A percentile compares a stretch with the other conserved stretches of the same genome.
Evolutionary conservation across 2,113 vertebrate species (phyloP).

Genomic region (Larimichthys polyactis): DNA sequence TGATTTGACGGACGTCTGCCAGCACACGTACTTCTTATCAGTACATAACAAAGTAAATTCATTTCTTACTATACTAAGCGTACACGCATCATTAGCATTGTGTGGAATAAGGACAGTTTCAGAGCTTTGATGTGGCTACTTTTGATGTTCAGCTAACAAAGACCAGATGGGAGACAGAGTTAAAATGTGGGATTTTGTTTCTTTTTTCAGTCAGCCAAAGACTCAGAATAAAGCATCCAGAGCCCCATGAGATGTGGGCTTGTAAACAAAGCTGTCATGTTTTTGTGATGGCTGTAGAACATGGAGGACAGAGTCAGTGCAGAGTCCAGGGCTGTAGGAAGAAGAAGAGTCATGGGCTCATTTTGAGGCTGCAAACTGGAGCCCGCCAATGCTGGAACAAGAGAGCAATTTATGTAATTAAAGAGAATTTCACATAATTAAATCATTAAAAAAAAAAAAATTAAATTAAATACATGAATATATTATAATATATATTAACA

Average conservation of each 20-base stretch:
- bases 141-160: neutral
- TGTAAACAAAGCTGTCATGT: conserved; percentile 36
- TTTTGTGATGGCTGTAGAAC: conserved; percentile 7
- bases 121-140: neutral
- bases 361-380: neutral
- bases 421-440: neutral
- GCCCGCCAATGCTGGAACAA: no score
- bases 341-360: neutral
- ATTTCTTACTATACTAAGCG: neutral
- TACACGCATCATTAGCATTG: neutral
- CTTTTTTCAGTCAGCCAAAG: neutral
- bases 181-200: conserved; percentile 9
- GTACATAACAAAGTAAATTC: neutral
- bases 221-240: conserved; percentile 13
- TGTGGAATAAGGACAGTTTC: neutral
- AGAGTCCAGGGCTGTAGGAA: neutral
- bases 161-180: neutral
- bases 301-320: neutral
- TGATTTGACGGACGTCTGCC: no score
- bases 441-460: no score
- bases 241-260: neutral
- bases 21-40: neutral
- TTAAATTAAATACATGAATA: no score
- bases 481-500: no score
- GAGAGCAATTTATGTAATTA: neutral